phyloP scores from a whole-genome alignment of 2,113 vertebrate species.

The Tyrannus savana region DNA sequence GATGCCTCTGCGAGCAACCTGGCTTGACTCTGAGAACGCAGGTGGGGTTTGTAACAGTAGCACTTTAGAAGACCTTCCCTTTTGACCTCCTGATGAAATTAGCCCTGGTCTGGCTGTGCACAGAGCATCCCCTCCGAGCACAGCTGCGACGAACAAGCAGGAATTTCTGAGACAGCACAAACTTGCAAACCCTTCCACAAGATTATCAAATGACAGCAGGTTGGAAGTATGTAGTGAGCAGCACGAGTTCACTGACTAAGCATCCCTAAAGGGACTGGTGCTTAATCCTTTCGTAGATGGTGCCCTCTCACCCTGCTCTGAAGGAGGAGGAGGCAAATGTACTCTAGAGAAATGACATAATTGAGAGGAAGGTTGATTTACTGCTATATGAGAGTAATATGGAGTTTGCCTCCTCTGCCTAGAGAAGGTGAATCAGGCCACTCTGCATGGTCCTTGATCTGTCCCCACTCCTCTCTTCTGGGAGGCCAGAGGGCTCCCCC shows the following conservation, averaged over 20 bases:
- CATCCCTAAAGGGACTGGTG: constrained; percentile 12
- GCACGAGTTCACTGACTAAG: constrained; percentile 55
- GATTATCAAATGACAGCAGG: constrained; percentile 51
- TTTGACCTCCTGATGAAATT: constrained; percentile 17
- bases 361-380: background rate
- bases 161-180: constrained; percentile 26
- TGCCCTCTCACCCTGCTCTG: constrained; percentile 10
- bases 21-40: background rate
- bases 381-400: background rate
- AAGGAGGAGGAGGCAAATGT: background rate
- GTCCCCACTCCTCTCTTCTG: background rate
- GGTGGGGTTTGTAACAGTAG: background rate
- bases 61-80: background rate
- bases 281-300: background rate
- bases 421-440: background rate
- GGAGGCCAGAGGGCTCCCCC: background rate
- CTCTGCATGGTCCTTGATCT: background rate
- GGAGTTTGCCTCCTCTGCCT: background rate
- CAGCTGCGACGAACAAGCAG: constrained; percentile 34
- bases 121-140: constrained; percentile 6
- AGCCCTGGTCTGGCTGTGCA: background rate
- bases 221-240: constrained; percentile 30
- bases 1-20: background rate
- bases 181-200: constrained; percentile 4
- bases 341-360: background rate